Percentiles rank a stretch among this genome's conserved stretches.
These are phyloP conservation scores for Tor tambroides DNA, from an alignment of 2,113 vertebrate species.

Conservation along the genomic window DNA sequence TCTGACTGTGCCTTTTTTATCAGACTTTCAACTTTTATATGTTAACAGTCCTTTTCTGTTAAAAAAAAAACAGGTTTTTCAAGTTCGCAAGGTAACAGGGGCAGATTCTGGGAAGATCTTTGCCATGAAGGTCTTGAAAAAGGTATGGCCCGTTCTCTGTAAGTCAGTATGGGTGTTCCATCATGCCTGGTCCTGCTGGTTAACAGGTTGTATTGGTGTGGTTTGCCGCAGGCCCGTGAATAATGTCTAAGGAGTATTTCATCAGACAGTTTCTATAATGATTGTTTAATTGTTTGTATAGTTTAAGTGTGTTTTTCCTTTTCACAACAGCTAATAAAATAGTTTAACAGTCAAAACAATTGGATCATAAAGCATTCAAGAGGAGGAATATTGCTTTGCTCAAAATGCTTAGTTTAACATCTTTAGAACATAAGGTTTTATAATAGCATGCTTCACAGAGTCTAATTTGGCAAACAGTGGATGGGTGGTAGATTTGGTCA, in stretches of 20 bases:
- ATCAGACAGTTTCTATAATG: slow-evolving; percentile 46
- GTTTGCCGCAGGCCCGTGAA: neutral
- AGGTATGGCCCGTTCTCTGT: slow-evolving; percentile 76
- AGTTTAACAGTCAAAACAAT: neutral
- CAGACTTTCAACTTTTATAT: neutral
- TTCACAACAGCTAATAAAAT: neutral
- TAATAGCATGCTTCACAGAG: neutral
- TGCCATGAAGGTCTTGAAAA: slow-evolving; percentile 98
- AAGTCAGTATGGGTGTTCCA: slow-evolving; percentile 1
- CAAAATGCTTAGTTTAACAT: neutral
- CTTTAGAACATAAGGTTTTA: neutral
- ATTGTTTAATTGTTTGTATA: neutral
- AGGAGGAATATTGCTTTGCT: neutral
- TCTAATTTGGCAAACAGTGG: neutral
- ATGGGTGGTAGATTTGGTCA: neutral
- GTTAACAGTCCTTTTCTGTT: neutral
- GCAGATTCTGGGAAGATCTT: slow-evolving; percentile 92
- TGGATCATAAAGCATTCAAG: neutral
- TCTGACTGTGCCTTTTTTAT: neutral
- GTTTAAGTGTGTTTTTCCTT: neutral
- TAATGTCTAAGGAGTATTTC: neutral
- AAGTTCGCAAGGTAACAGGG: slow-evolving; percentile 93
- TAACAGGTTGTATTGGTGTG: neutral
- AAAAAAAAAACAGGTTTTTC: slow-evolving; percentile 83
- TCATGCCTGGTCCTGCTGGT: slow-evolving; percentile 17